These are phyloP conservation scores for Coreius guichenoti DNA, from an alignment of 2,797 vertebrate genomes.

Conservation along the genomic window DNA sequence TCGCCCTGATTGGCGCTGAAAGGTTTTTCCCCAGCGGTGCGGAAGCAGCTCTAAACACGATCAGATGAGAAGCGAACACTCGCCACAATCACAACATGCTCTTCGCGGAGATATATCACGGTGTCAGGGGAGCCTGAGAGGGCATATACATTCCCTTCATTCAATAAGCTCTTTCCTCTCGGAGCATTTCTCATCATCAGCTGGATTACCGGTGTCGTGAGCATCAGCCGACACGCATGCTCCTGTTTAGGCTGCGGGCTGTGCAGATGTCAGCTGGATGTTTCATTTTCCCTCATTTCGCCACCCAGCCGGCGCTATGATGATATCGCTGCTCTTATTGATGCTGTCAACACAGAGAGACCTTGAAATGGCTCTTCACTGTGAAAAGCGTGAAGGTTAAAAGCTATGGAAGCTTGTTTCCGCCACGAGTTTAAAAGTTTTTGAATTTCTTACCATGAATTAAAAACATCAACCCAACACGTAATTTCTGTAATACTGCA, in stretches of 20 bases:
- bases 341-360: constrained; percentile 71
- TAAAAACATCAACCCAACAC: too few species aligned
- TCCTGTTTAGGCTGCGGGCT: constrained; percentile 63
- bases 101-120: neutral
- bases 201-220: constrained; percentile 49
- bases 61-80: constrained; percentile 40
- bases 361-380: constrained; percentile 50
- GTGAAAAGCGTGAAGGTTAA: neutral
- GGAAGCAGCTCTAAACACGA: constrained; percentile 40
- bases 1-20: constrained; percentile 48
- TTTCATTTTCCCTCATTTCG: constrained; percentile 77
- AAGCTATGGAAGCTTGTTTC: neutral
- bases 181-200: constrained; percentile 56
- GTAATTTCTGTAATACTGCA: too few species aligned
- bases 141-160: constrained; percentile 38
- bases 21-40: constrained; percentile 19
- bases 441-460: too few species aligned
- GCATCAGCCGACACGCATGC: constrained; percentile 22
- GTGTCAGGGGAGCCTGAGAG: constrained; percentile 7
- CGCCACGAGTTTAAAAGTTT: too few species aligned
- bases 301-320: constrained; percentile 71
- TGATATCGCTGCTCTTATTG: constrained; percentile 78
- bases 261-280: constrained; percentile 71
- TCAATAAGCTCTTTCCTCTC: constrained; percentile 28
- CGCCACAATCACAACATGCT: constrained; percentile 33